These are phyloP conservation scores for Tenthredo mesomela DNA, from an alignment of 2,888 invertebrate genomes.

Conservation along the genomic window DNA sequence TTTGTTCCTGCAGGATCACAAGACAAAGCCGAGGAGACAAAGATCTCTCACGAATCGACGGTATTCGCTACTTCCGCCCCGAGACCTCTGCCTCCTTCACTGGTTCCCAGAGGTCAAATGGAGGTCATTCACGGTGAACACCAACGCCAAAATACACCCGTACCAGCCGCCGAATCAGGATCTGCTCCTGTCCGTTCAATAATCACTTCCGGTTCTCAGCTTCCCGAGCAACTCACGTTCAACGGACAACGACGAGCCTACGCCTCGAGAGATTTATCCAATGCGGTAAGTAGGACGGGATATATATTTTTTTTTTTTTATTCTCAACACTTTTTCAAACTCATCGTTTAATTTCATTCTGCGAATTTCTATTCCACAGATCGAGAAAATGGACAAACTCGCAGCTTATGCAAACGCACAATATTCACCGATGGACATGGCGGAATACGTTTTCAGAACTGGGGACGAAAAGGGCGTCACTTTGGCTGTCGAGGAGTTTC, in stretches of 20 bases:
- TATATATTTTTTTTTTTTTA: not conserved
- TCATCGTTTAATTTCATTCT: not conserved
- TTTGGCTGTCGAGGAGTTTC: slow-evolving; percentile 87
- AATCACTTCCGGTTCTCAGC: slow-evolving; percentile 4
- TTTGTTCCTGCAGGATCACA: slow-evolving; percentile 34
- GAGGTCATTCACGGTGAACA: slow-evolving; percentile 53
- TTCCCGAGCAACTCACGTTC: slow-evolving; percentile 45
- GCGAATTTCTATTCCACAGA: slow-evolving; percentile 53
- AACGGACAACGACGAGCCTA: slow-evolving; percentile 55
- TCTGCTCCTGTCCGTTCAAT: not conserved
- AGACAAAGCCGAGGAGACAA: slow-evolving; percentile 36
- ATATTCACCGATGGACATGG: slow-evolving; percentile 89
- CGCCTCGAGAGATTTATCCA: slow-evolving; percentile 45
- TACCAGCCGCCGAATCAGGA: not conserved
- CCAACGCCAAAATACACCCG: slow-evolving; percentile 46
- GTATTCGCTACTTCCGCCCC: slow-evolving; percentile 22
- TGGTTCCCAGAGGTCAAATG: slow-evolving; percentile 47
- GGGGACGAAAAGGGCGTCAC: slow-evolving; percentile 90
- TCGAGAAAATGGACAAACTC: slow-evolving; percentile 80
- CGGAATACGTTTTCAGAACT: slow-evolving; percentile 91
- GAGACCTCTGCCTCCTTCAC: slow-evolving; percentile 48
- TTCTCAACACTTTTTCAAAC: not conserved
- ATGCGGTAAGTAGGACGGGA: not conserved
- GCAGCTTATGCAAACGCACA: slow-evolving; percentile 82
- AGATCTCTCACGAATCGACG: slow-evolving; percentile 21